Base-by-base conservation (phyloP, 2,888 invertebrate species). In the Branchinecta sandiegonensis region DNA sequence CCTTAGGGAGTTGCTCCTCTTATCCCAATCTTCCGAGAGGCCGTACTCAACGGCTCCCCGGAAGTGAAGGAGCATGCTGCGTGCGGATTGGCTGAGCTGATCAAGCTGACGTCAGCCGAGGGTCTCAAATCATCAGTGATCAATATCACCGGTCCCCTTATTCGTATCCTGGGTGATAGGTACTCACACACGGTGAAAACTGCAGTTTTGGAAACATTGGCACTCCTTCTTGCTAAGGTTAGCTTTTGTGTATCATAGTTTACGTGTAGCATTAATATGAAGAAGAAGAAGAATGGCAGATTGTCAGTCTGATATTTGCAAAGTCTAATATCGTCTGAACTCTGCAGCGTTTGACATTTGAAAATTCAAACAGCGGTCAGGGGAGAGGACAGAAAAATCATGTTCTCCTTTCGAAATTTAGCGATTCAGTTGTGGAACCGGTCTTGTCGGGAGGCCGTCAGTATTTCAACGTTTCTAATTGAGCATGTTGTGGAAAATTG, bases 1-100 rank as follows among this genome's bases (percentile, higher is more conserved):
- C 74, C 75, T 2, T 77, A 86, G 84, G 93, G 93, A 69, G 91
- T 97, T 69, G 86, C 91, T 5, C 95, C 97, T 10, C 85, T 99
- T 71, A 80, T 97, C 71, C 94, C 94, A 0, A 87, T 97, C 70
- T 95, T 96, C 82, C 85, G 97, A 65, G 97, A 99, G 80, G 93
- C 95, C 2, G 90, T 99, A 76, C 81, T 99, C 65, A 94, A 93
- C 79, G 97, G 96, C 0, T 83, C 90, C 69, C 93, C 94, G 0
- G 97, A 97, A 73, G 87, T 93, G 76, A 97, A 97, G 78, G 97
- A 96, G 79, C 88, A 88, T 72, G 95, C 96, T 0, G 93, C 96
- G 9, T 86, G 90, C 76, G 94, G 94, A 72, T 80, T 97, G 74
- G 88, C 89, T 67, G 86, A 87, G 77, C 84, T 92, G 14, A 92